phyloP scores from a whole-genome alignment of 2,888 invertebrate species.

The Phalera bucephala region DNA sequence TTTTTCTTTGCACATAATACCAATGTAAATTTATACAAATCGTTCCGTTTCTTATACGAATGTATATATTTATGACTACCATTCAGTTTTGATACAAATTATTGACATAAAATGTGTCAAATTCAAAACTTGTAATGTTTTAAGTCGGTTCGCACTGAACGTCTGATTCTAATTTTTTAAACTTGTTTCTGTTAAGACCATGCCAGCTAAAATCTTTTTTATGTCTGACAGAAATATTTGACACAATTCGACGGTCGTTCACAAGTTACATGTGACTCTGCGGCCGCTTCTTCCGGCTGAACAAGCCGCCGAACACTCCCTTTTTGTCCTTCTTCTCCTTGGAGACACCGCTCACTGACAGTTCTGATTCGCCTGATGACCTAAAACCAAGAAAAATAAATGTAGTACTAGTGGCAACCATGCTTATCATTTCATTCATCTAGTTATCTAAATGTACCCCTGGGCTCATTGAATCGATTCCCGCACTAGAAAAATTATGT shows the following conservation, averaged over 20 bases:
- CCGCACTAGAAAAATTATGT: too few relatives aligned
- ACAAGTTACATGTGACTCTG: slow-evolving; percentile 82
- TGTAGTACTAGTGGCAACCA: too few relatives aligned
- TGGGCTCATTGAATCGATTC: too few relatives aligned
- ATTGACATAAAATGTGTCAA: too few relatives aligned
- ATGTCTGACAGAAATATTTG: slow-evolving; percentile 6
- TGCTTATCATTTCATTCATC: too few relatives aligned
- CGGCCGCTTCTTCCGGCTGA: slow-evolving; percentile 81
- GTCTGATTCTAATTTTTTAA: too few relatives aligned
- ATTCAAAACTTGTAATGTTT: too few relatives aligned
- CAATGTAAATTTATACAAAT: background rate
- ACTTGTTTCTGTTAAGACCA: background rate
- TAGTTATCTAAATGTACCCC: too few relatives aligned
- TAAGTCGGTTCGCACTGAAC: too few relatives aligned
- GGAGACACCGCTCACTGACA: slow-evolving; percentile 69
- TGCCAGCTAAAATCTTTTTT: background rate
- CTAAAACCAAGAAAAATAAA: slow-evolving; percentile 37
- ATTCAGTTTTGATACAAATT: too few relatives aligned
- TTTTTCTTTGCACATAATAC: background rate
- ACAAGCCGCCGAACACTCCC: slow-evolving; percentile 83
- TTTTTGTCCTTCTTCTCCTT: slow-evolving; percentile 84
- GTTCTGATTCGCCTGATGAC: slow-evolving; percentile 75
- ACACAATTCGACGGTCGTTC: background rate
- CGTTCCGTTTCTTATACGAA: too few relatives aligned
- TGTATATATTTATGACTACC: too few relatives aligned